Percentiles rank a stretch among this genome's conserved stretches.
Evolutionary conservation across 2,888 invertebrate species (phyloP).

Genomic region (Monochamus alternatus): DNA sequence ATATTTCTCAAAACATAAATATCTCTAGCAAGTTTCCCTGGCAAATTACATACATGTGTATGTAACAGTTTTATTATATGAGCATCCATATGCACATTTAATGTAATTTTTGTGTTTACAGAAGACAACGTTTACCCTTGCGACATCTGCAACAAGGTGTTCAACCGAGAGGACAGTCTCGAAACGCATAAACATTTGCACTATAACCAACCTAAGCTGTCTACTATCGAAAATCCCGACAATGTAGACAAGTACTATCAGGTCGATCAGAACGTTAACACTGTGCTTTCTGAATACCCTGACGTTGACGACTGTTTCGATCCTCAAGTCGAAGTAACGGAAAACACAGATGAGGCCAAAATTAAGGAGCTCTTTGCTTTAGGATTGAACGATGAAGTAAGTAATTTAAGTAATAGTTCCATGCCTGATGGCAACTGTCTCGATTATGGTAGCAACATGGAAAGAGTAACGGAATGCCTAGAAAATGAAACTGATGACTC

Average conservation of each 20-base stretch:
- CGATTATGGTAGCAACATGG: slow-evolving; percentile 17
- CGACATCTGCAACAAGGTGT: slow-evolving; percentile 71
- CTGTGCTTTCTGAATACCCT: slow-evolving; percentile 53
- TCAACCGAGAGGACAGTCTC: slow-evolving; percentile 68
- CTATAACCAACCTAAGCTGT: slow-evolving; percentile 64
- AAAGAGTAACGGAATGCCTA: slow-evolving; percentile 25
- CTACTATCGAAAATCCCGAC: slow-evolving; percentile 68
- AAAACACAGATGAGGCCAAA: slow-evolving; percentile 52
- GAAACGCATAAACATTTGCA: slow-evolving; percentile 68
- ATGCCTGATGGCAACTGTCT: slow-evolving; percentile 16
- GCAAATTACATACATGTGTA: too few relatives aligned
- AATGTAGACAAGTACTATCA: slow-evolving; percentile 69
- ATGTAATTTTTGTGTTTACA: slow-evolving; percentile 25
- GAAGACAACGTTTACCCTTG: slow-evolving; percentile 70
- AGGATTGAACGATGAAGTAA: slow-evolving; percentile 16
- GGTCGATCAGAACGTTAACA: slow-evolving; percentile 53
- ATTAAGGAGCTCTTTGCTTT: slow-evolving; percentile 37
- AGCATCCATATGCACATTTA: neutral
- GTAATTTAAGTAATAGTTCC: slow-evolving; percentile 2
- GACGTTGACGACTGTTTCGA: slow-evolving; percentile 61
- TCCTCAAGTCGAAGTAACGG: slow-evolving; percentile 64
- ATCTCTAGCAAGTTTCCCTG: slow-evolving; percentile 67
- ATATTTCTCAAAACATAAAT: slow-evolving; percentile 57
- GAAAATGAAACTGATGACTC: slow-evolving; percentile 36
- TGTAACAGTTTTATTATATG: neutral